These are phyloP conservation scores for Hololepta plana DNA, from an alignment of 2,888 invertebrate genomes.

Conservation along the genomic window DNA sequence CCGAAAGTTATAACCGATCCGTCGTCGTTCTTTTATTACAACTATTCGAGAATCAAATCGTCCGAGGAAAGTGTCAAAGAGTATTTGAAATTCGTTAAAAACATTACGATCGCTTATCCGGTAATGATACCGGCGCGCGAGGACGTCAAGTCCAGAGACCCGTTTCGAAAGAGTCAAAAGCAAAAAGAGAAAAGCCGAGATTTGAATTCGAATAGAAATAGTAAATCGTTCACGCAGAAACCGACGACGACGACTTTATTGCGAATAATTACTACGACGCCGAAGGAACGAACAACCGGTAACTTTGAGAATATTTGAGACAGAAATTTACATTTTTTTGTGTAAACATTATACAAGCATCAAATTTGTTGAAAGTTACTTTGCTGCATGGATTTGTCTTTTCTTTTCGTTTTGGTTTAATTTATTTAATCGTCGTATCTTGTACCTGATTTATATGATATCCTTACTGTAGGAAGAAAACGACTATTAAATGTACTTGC, in stretches of 20 bases:
- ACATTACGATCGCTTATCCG: constrained; percentile 43
- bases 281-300: constrained; percentile 12
- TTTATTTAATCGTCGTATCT: too few relatives aligned
- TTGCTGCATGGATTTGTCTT: too few relatives aligned
- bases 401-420: constrained; percentile 14
- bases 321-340: too few relatives aligned
- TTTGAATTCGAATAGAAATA: constrained; percentile 25
- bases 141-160: constrained; percentile 19
- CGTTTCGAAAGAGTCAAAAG: constrained; percentile 23
- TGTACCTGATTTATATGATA: too few relatives aligned
- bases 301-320: constrained; percentile 7
- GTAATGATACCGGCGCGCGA: constrained; percentile 35
- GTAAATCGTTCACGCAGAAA: constrained; percentile 21
- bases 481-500: too few relatives aligned
- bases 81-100: constrained; percentile 24
- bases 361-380: too few relatives aligned
- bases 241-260: constrained; percentile 16
- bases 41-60: constrained; percentile 19
- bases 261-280: constrained; percentile 7
- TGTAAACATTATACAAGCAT: too few relatives aligned
- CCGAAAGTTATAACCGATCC: constrained; percentile 10
- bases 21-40: constrained; percentile 17
- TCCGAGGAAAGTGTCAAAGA: constrained; percentile 19
- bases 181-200: constrained; percentile 28
- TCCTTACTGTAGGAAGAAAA: too few relatives aligned